Evolutionary conservation across 2,113 vertebrate species (phyloP).

Genomic region (Crotalus horridus): DNA sequence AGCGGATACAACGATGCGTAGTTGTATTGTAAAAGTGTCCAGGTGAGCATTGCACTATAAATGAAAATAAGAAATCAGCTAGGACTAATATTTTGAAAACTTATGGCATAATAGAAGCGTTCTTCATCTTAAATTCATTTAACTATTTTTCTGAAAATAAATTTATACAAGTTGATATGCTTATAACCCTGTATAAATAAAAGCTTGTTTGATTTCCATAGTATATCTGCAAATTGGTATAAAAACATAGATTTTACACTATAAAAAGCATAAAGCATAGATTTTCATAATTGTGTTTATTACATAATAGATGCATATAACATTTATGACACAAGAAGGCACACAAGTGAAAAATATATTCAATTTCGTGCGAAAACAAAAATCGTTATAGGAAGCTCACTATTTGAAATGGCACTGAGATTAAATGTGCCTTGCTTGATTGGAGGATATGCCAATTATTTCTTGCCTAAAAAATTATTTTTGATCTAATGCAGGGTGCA

Average conservation of each 20-base stretch:
- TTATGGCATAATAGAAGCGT: not conserved
- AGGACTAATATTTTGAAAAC: not conserved
- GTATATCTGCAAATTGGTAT: not conserved
- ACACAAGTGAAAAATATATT: not conserved
- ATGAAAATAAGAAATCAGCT: not conserved
- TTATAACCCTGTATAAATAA: not conserved
- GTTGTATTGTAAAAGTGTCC: conserved; percentile 95
- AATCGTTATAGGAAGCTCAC: not conserved
- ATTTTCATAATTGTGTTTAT: not conserved
- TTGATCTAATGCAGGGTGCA: not conserved
- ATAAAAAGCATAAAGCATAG: not conserved
- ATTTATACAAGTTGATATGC: not conserved
- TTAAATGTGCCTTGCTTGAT: not conserved
- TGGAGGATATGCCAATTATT: not conserved
- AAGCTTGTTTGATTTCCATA: not conserved
- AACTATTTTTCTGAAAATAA: not conserved
- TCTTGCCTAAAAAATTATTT: not conserved
- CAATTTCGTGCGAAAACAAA: not conserved
- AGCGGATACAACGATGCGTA: conserved; percentile 95
- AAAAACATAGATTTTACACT: not conserved
- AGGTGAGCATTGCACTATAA: conserved; percentile 92
- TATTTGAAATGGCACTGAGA: not conserved
- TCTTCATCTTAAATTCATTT: not conserved
- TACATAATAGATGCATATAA: not conserved
- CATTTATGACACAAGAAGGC: not conserved